These are phyloP conservation scores for Eristalis tenax DNA, from an alignment of 2,888 invertebrate genomes.

Conservation along the genomic window DNA sequence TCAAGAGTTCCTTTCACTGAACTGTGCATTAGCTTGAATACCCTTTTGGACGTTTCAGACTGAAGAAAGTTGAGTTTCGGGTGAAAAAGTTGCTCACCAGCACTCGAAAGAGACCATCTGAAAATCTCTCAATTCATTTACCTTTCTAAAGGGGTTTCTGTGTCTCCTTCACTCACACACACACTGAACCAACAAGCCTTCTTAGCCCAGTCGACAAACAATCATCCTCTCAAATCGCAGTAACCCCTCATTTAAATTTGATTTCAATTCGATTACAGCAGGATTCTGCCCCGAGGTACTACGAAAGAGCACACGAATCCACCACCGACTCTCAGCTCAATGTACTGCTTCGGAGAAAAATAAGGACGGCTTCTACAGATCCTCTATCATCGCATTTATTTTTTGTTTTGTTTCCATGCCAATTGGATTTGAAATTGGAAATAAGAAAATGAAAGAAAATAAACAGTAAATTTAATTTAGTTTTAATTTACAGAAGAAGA, in stretches of 20 bases:
- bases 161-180: too few species aligned
- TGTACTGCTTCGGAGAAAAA: slow-evolving; percentile 29
- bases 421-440: slow-evolving; percentile 18
- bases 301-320: background rate
- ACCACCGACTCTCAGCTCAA: background rate
- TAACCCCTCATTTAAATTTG: slow-evolving; percentile 50
- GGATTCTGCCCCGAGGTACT: slow-evolving; percentile 2
- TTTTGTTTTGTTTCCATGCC: slow-evolving; percentile 6
- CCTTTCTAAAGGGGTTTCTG: too few species aligned
- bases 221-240: background rate
- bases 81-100: too few species aligned
- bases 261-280: slow-evolving; percentile 50
- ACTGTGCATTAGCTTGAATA: too few species aligned
- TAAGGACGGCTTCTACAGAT: slow-evolving; percentile 2
- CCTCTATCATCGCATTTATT: slow-evolving; percentile 60
- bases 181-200: too few species aligned
- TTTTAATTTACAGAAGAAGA: background rate
- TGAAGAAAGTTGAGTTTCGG: too few species aligned
- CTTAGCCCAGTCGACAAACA: background rate
- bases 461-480: background rate
- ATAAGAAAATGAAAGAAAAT: slow-evolving; percentile 36
- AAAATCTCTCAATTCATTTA: too few species aligned
- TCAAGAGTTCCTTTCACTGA: too few species aligned
- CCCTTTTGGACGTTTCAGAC: too few species aligned
- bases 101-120: too few species aligned